phyloP scores from a whole-genome alignment of 2,888 invertebrate species.

The Tupiocoris notatus region DNA sequence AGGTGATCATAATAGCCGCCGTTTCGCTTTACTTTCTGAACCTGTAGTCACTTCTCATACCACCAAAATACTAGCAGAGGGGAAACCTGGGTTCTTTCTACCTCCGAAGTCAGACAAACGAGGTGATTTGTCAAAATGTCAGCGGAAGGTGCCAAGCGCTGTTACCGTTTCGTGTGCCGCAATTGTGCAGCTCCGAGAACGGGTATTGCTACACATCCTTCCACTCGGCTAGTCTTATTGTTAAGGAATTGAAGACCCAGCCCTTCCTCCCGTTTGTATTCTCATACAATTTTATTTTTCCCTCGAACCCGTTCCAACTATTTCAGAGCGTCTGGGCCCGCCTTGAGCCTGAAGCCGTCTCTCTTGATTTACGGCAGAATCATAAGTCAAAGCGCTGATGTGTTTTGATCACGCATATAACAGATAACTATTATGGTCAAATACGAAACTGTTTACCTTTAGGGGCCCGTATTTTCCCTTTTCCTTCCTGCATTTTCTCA shows the following conservation, averaged over 20 bases:
- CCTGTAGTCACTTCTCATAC: not conserved
- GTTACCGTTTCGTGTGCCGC: not conserved
- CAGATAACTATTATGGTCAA: too few species aligned
- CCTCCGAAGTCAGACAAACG: not conserved
- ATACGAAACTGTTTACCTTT: too few species aligned
- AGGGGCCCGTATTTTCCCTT: too few species aligned
- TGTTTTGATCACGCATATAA: too few species aligned
- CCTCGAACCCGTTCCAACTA: not conserved
- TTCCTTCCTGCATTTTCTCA: too few species aligned
- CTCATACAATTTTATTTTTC: not conserved
- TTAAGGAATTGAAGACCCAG: not conserved
- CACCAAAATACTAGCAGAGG: not conserved
- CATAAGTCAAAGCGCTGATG: not conserved
- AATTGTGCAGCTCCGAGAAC: not conserved
- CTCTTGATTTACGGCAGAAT: not conserved
- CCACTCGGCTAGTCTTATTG: conserved; percentile 6
- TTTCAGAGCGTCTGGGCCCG: not conserved
- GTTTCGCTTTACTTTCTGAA: not conserved
- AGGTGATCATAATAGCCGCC: too few species aligned
- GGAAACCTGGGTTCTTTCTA: not conserved
- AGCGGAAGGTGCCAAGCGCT: not conserved
- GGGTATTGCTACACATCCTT: not conserved
- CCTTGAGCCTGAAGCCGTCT: not conserved
- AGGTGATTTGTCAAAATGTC: conserved; percentile 36
- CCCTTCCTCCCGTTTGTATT: not conserved